Evolutionary conservation across 2,888 invertebrate species (phyloP).

Genomic region (Lithodes maja): DNA sequence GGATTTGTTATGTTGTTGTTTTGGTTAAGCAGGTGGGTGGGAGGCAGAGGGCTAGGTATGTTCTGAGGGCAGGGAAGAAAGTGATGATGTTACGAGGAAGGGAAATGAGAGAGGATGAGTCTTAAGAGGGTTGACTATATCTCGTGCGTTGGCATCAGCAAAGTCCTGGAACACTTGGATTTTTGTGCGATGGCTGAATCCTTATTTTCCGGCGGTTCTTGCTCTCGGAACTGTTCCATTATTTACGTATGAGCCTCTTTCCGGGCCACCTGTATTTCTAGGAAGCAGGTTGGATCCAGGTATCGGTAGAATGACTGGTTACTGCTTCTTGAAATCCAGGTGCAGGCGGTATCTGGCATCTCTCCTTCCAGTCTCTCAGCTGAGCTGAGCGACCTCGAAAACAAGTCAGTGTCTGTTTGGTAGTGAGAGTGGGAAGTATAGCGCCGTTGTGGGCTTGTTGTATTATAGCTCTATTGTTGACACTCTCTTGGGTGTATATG

Average conservation of each 20-base stretch:
- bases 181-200: background rate
- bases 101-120: conserved; percentile 15
- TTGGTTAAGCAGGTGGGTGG: background rate
- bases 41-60: background rate
- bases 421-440: conserved; percentile 51
- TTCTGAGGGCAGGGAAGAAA: background rate
- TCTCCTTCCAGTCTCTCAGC: conserved; percentile 16
- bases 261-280: background rate
- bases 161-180: conserved; percentile 3
- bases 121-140: background rate
- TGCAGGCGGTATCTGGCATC: conserved; percentile 5
- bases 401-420: conserved; percentile 44
- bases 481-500: conserved; percentile 1
- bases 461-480: conserved; percentile 50
- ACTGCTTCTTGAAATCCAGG: background rate
- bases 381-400: conserved; percentile 64
- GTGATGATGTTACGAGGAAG: background rate
- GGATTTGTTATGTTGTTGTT: conserved; percentile 4
- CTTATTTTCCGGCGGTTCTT: background rate
- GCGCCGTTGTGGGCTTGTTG: conserved; percentile 19
- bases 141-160: conserved; percentile 14
- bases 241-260: background rate
- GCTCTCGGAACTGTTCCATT: background rate
- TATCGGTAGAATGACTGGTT: conserved; percentile 17
- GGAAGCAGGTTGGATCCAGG: background rate